Conservation (phyloP, 2,888 invertebrate species). For the Byasa hedistus region DNA sequence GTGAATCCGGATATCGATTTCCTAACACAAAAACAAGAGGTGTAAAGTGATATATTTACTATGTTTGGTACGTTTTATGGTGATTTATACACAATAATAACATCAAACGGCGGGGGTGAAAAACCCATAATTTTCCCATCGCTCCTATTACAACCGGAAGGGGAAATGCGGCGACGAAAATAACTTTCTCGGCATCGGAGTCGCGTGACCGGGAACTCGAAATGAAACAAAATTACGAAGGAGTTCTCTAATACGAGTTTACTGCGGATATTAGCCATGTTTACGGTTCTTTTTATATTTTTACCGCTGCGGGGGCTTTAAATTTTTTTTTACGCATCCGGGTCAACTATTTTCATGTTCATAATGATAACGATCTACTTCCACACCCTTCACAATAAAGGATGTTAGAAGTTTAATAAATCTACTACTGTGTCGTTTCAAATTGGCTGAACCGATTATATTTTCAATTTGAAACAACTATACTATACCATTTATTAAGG, state of each 20-base stretch:
- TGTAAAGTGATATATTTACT: no score
- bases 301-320: neutral
- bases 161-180: slow-evolving; percentile 12
- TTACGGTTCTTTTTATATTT: neutral
- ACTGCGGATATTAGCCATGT: slow-evolving; percentile 5
- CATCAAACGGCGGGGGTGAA: neutral
- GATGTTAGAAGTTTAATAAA: no score
- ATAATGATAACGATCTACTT: no score
- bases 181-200: slow-evolving; percentile 15
- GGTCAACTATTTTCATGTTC: neutral
- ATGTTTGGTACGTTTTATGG: no score
- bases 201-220: slow-evolving; percentile 6
- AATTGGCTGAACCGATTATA: no score
- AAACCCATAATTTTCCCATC: neutral
- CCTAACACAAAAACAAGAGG: no score
- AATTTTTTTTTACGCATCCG: neutral
- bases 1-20: no score
- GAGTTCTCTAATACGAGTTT: slow-evolving; percentile 7
- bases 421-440: no score
- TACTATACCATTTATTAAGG: no score
- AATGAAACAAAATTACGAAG: slow-evolving; percentile 4
- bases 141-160: slow-evolving; percentile 2
- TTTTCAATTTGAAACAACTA: no score
- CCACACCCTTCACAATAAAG: no score
- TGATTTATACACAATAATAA: neutral